Evolutionary conservation across 2,888 invertebrate species (phyloP), one percentile per base, ranked within the genome.

Genomic region (Plagodis pulveraria): DNA sequence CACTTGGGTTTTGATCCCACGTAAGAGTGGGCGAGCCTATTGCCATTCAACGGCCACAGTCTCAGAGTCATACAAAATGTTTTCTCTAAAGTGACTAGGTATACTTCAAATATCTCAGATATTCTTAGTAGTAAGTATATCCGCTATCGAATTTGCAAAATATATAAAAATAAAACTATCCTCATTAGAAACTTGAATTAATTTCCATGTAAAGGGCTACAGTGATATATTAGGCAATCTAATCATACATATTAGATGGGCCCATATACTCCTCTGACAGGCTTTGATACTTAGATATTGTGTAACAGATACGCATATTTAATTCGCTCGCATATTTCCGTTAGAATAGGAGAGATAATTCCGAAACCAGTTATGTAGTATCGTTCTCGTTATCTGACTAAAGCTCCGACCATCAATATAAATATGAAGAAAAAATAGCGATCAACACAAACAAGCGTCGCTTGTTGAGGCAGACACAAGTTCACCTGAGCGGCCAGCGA

Each of bases 401-500:
- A 76, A 76, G 76, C 72, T 70, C 69, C 69, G 71, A 67, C 72
- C 77, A 72, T 77, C 76, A 76, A 89, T 91, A 92, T 92, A 92
- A 90, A 91, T 89, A 89, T 87, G 84, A 85, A 81, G 78, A 76
- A 76, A 83, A 71, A 72, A 74, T 72, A 71, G 71, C 73, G 78
- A 77, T 71, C 76, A 67, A 73, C 84, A 87, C 89, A 91, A 85
- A 88, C 91, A 84, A 86, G 84, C 84, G 67, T 69, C 72, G 83
- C 83, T 87, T 84, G 87, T 89, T 76, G 83, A 77, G 75, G 86
- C 78, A 80, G 69, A 83, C 77, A 89, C 89, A 83, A 77, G 78
- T 78, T 79, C 67, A 73, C 63, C 73, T 66, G 70, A 73, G 90
- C 87, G 77, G 90, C 90, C 89, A 87, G 92, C 92, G 91, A 82